Evolutionary conservation across 2,888 invertebrate species (phyloP), one percentile per base, ranked within the genome.

Genomic region (Autographa gamma): DNA sequence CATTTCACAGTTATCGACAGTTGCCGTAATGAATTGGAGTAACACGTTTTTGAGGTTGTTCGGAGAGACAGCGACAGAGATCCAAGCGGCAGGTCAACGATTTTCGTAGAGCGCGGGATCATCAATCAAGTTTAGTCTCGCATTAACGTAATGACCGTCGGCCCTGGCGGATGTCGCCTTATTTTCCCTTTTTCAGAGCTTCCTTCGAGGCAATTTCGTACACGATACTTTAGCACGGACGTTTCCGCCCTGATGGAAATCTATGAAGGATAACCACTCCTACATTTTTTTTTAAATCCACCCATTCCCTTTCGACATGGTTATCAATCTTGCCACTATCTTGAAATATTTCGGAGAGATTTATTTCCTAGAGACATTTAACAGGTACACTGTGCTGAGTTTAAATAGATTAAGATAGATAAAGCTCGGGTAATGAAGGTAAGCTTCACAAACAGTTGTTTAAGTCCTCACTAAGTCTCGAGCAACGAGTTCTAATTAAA

Each of bases 81-180:
- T 77, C 77, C 73, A 77, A 77, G 77, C 73, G 78, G 82, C 79
- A 83, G 89, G 86, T 88, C 89, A 88, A 86, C 89, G 86, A 85
- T 89, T 89, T 86, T 83, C 84, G 83, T 84, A 81, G 83, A 86
- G 81, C 85, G 82, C 78, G 80, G 80, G 82, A 90, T 92, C 94
- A 95, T 95, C 94, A 93, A 95, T 95, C 95, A 95, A 93, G 94
- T 95, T 95, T 95, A 95, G 93, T 94, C 94, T 92, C 94, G 93
- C 95, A 95, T 95, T 95, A 95, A 92, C 93, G 95, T 95, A 95
- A 95, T 94, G 95, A 95, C 94, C 93, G 92, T 87, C 93, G 92
- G 90, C 90, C 88, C 88, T 88, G 88, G 90, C 92, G 93, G 93
- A 94, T 95, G 94, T 94, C 94, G 92, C 93, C 92, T 92, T 94